Percentiles rank a stretch among this genome's conserved stretches.
phyloP scores from a whole-genome alignment of 2,797 vertebrate genomes.

The Cossypha niveicapilla region DNA sequence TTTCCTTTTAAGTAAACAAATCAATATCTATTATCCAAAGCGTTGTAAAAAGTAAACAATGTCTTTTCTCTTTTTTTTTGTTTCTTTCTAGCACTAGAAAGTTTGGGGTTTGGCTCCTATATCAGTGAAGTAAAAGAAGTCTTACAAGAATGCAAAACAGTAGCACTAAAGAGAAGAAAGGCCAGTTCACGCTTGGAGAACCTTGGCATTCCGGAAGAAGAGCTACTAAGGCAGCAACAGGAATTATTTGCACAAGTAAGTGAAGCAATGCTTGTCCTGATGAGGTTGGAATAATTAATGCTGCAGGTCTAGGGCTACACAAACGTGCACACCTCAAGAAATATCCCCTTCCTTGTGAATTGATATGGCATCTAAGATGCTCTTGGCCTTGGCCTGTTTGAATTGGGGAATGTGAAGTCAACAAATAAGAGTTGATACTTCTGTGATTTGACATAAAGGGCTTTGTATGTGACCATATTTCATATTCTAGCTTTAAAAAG shows the following conservation, averaged over 20 bases:
- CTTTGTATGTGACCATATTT: not conserved
- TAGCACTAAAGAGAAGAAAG: constrained; percentile 97
- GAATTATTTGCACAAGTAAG: constrained; percentile 97
- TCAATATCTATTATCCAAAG: not conserved
- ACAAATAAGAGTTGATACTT: not conserved
- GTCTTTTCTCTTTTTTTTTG: not conserved
- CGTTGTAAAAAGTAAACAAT: not conserved
- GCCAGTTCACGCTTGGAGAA: constrained; percentile 96
- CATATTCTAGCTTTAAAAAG: not conserved
- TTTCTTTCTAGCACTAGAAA: constrained; percentile 87
- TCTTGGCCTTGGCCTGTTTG: not conserved
- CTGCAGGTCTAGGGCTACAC: not conserved
- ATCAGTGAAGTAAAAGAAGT: constrained; percentile 98
- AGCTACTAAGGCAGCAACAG: constrained; percentile 95
- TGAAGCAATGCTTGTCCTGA: not conserved
- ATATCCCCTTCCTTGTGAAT: not conserved
- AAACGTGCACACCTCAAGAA: not conserved
- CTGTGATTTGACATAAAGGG: not conserved
- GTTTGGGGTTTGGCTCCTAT: constrained; percentile 96
- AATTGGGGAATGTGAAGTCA: not conserved
- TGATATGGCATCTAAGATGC: not conserved
- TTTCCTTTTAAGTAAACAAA: not conserved
- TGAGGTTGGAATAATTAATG: not conserved
- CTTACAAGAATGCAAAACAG: constrained; percentile 98
- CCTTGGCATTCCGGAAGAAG: constrained; percentile 96